Conservation (phyloP, 2,797 vertebrate genomes). For the Vireo griseus region DNA sequence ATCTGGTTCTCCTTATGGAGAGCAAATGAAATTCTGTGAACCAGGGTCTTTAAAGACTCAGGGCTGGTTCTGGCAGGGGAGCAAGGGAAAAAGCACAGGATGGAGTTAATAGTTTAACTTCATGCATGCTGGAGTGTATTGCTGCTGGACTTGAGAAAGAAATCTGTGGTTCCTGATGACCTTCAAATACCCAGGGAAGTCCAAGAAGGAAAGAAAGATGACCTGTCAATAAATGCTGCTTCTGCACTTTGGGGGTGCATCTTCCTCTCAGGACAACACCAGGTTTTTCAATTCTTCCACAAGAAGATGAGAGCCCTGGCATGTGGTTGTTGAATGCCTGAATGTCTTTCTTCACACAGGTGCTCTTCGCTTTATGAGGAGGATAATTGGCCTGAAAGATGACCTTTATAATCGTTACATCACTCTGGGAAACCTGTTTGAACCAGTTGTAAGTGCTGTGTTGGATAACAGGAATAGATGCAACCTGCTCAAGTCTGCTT, state of each 20-base stretch:
- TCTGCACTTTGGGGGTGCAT: neutral
- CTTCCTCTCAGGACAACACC: neutral
- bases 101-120: neutral
- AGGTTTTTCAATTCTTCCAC: neutral
- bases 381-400: constrained; percentile 94
- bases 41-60: neutral
- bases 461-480: constrained; percentile 93
- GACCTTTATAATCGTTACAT: constrained; percentile 97
- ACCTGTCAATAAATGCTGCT: neutral
- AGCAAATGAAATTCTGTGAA: neutral
- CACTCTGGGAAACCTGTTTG: constrained; percentile 94
- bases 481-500: constrained; percentile 93
- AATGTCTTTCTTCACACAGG: constrained; percentile 70
- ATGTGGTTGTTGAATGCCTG: neutral
- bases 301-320: neutral
- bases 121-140: neutral
- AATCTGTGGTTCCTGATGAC: neutral
- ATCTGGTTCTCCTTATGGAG: neutral
- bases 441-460: constrained; percentile 93
- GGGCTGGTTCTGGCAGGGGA: neutral
- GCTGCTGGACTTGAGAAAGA: neutral
- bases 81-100: neutral
- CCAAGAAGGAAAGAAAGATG: neutral
- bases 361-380: constrained; percentile 96
- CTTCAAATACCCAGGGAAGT: neutral